Percentiles rank a stretch among this genome's conserved stretches.
Evolutionary conservation across 2,888 invertebrate genomes (phyloP).

Genomic region (Chalcosyrphus nemorum): DNA sequence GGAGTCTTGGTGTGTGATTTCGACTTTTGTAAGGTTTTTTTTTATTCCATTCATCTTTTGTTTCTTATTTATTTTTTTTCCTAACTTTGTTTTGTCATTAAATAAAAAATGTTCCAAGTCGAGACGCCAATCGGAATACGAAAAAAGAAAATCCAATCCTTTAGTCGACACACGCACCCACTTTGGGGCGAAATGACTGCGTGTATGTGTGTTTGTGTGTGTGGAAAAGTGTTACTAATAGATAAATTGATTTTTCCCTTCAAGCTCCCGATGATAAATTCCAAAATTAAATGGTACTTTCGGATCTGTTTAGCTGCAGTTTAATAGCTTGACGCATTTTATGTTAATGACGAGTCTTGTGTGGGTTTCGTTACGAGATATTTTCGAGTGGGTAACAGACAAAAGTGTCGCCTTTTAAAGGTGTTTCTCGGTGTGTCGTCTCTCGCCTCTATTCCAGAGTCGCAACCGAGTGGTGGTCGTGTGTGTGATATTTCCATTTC

Average conservation of each 20-base stretch:
- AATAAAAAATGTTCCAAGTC: conserved; percentile 34
- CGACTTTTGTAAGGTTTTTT: conserved; percentile 66
- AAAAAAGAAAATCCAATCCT: too few relatives aligned
- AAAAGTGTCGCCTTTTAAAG: conserved; percentile 58
- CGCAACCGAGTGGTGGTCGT: background rate
- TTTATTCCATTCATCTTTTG: conserved; percentile 15
- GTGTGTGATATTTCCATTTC: conserved; percentile 71
- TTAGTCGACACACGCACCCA: too few relatives aligned
- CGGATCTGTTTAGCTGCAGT: too few relatives aligned
- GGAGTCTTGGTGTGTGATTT: conserved; percentile 47
- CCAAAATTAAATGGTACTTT: conserved; percentile 52
- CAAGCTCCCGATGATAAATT: conserved; percentile 12
- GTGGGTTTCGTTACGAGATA: too few relatives aligned
- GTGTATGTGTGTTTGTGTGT: too few relatives aligned
- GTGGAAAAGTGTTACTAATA: conserved; percentile 69
- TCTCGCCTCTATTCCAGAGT: conserved; percentile 4
- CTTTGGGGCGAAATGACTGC: too few relatives aligned
- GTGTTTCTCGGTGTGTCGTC: too few relatives aligned
- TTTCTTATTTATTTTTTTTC: conserved; percentile 38
- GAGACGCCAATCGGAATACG: conserved; percentile 27
- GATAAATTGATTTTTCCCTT: conserved; percentile 72
- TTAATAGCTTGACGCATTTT: too few relatives aligned
- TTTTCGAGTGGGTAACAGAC: too few relatives aligned
- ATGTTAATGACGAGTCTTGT: conserved; percentile 42
- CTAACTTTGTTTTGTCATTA: conserved; percentile 4